Evolutionary conservation across 1,140 invertebrate species (phyloP).

Genomic region (Leptinotarsa undecemlineata): DNA sequence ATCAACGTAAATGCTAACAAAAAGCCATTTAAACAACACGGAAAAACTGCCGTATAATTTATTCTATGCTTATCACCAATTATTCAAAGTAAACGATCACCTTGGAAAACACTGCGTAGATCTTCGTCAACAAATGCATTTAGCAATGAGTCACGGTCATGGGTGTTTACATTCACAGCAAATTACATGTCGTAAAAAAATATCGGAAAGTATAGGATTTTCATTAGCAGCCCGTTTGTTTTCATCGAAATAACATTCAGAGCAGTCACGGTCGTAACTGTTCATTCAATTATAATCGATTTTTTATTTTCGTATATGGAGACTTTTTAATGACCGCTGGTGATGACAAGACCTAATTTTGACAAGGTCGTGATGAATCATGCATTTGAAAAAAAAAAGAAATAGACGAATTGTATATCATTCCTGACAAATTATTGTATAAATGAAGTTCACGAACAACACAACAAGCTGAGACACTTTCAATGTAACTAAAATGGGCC

Average conservation of each 20-base stretch:
- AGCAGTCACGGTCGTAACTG: neutral
- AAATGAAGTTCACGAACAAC: too few relatives aligned
- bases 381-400: too few relatives aligned
- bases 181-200: neutral
- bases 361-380: too few relatives aligned
- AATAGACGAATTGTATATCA: too few relatives aligned
- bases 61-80: neutral
- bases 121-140: neutral
- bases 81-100: neutral
- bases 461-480: too few relatives aligned
- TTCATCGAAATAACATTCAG: neutral
- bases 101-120: conserved; percentile 4
- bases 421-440: too few relatives aligned
- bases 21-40: too few relatives aligned
- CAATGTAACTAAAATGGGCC: too few relatives aligned
- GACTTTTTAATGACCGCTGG: neutral
- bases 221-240: neutral
- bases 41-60: too few relatives aligned
- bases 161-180: neutral
- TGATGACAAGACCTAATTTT: too few relatives aligned
- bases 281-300: neutral
- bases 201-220: neutral
- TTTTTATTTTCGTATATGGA: neutral
- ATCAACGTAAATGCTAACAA: too few relatives aligned
- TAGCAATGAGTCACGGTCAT: conserved; percentile 7